These are phyloP conservation scores for Bujurquina vittata DNA, from an alignment of 2,113 vertebrate species.

Conservation along the genomic window DNA sequence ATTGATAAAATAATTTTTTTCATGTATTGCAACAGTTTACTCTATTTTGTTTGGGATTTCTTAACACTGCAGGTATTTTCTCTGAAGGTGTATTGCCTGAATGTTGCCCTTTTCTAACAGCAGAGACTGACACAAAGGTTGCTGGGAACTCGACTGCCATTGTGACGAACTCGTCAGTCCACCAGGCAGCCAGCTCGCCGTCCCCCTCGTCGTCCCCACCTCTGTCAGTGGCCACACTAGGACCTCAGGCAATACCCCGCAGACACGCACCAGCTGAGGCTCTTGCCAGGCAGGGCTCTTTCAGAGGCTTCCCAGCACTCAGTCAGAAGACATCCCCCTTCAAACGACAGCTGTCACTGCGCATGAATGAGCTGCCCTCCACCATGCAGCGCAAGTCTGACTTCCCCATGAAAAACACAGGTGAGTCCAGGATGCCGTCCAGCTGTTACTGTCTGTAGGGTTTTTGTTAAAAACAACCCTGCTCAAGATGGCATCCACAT, in stretches of 20 bases:
- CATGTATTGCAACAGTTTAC: too few species aligned
- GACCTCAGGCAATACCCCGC: slow-evolving; percentile 89
- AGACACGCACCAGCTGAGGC: slow-evolving; percentile 94
- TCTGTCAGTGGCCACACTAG: slow-evolving; percentile 80
- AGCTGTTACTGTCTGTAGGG: background rate
- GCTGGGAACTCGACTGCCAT: slow-evolving; percentile 35
- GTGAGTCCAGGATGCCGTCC: slow-evolving; percentile 71
- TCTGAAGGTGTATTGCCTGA: background rate
- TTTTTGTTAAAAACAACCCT: too few species aligned
- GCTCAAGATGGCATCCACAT: too few species aligned
- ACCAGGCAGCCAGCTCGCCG: slow-evolving; percentile 73
- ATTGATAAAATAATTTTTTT: too few species aligned
- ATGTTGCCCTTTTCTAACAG: slow-evolving; percentile 49
- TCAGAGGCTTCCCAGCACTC: slow-evolving; percentile 94
- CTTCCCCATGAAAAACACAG: slow-evolving; percentile 93
- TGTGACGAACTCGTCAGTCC: slow-evolving; percentile 63
- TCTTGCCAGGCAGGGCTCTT: slow-evolving; percentile 95
- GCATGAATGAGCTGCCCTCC: slow-evolving; percentile 97
- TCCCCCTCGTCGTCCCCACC: slow-evolving; percentile 88
- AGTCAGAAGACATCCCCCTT: slow-evolving; percentile 98
- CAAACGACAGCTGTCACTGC: slow-evolving; percentile 93
- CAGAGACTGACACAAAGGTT: slow-evolving; percentile 84
- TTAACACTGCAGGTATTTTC: background rate
- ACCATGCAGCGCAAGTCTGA: slow-evolving; percentile 96
- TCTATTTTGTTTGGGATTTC: background rate